Base-by-base conservation (phyloP, 30 jellyfish, hydroid and myxozoan species). In the Aurelia sp. region DNA sequence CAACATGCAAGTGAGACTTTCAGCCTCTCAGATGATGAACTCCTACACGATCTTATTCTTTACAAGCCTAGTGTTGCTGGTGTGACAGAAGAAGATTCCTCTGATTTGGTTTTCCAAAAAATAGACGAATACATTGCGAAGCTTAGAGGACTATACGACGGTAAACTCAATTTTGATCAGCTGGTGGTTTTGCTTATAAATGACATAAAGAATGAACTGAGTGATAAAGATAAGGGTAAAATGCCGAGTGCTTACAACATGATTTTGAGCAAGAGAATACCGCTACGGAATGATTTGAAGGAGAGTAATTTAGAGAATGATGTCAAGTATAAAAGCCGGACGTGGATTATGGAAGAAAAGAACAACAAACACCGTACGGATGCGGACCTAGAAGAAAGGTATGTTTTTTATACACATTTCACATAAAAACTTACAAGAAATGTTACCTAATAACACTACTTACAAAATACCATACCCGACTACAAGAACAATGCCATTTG, bases 1-100 rank as follows among this genome's bases (percentile, higher is more conserved):
- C 93, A 94, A 82, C 98, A 92, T 72, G 73, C 89, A 22, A 73
- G 73, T 62, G 77, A 76, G 2, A 33, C 69, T 1, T 80, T 96
- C 64, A 19, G 68, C n/a, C 89, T 86, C 23, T 15, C 85, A 3
- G 88, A 51, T 16, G 89, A 67, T 62, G 95, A 81, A 61, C 81
- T 86, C 5, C 58, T 92, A 4, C 70, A 48, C 41, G 97, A 87
- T 62, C 33, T 92, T 63, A 66, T 92, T 15, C 55, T 86, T 2
- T 92, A 92, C 63, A 96, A 86, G 62, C 89, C 86, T 0, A 64
- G 76, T 8, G 6, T 76, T 8, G 94, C 93, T 18, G 84, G 78
- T 22, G 84, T 94, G 3, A 57, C 74, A 21, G 59, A 50, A 3
- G 47, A 74, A n/a, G 86, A 62, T 41, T 61, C 89, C 6, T 13